Base-by-base conservation (phyloP, 1,140 invertebrate species). In the Papilio dardanus region DNA sequence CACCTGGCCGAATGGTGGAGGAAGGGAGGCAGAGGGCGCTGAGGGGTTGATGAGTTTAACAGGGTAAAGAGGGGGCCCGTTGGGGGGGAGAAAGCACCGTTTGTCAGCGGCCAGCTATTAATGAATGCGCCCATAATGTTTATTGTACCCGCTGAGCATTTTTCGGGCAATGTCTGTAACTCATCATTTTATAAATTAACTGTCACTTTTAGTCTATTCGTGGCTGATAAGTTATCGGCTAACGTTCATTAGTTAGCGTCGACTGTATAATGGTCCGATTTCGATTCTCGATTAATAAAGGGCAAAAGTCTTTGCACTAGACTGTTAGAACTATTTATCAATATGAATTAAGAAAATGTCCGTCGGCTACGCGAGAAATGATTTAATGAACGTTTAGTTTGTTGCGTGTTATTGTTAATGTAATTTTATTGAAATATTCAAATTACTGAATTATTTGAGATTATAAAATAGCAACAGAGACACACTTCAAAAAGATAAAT, bases 61-160 rank as follows among this genome's bases (percentile, higher is more conserved):
- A 81, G 86, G 80, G 88, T 86, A 83, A 85, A 83, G 81, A 78
- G 84, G 84, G 79, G 82, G 81, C 79, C 83, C 76, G 77, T 69
- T 81, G 87, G 87, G 84, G 84, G 83, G 69, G 83, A 75, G 83
- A 80, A 84, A 80, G 81, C 82, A 89, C 87, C 88, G 87, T 89
- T 92, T 90, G 88, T 87, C 89, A 87, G 87, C 84, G 88, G 86
- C 85, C 88, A 89, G 85, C 91, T 91, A 91, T 91, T 91, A 92
- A 90, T 89, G 88, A 90, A 89, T 89, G 85, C 85, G 83, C 82
- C 84, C 83, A 87, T 91, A 91, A 91, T 91, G 86, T 89, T 92
- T 86, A 91, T 91, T 88, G 87, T 87, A 78, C 87, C 88, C 87
- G 83, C 88, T 87, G 88, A 90, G 85, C 79, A 82, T 79, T 86